Evolutionary conservation across 2,797 vertebrate genomes (phyloP).

Genomic region (Pseudochaenichthys georgianus): DNA sequence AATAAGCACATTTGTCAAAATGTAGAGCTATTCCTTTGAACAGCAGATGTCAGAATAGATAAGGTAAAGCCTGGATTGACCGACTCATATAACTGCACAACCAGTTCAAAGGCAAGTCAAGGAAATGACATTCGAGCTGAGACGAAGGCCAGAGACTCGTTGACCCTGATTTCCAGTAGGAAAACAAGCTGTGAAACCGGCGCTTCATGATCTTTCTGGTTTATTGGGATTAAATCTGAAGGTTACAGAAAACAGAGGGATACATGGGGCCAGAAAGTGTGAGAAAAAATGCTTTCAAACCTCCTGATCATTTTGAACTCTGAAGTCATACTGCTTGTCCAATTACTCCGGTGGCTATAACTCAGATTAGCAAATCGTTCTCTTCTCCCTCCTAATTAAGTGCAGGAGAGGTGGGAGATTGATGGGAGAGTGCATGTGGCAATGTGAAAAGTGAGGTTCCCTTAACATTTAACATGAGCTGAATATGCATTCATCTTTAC

Average conservation of each 20-base stretch:
- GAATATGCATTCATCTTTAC: constrained; percentile 37
- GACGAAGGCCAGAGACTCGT: constrained; percentile 29
- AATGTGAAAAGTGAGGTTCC: constrained; percentile 22
- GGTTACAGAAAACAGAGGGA: constrained; percentile 35
- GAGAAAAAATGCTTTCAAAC: constrained; percentile 12
- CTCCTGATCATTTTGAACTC: constrained; percentile 8
- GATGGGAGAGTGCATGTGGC: constrained; percentile 9
- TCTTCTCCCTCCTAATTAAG: constrained; percentile 15
- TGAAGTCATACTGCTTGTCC: constrained; percentile 4
- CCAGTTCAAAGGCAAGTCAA: constrained; percentile 9
- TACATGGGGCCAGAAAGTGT: constrained; percentile 4
- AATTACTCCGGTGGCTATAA: constrained; percentile 2
- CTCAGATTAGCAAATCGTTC: constrained; percentile 23
- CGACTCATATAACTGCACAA: constrained; percentile 2
- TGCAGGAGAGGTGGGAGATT: constrained; percentile 27
- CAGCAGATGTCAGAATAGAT: constrained; percentile 4
- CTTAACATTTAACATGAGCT: constrained; percentile 19
- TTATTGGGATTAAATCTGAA: constrained; percentile 41
- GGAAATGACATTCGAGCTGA: constrained; percentile 20
- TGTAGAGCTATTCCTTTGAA: background rate
- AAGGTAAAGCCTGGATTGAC: constrained; percentile 7
- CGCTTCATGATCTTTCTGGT: constrained; percentile 34
- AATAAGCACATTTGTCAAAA: background rate
- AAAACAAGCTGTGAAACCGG: constrained; percentile 49
- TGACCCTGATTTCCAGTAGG: constrained; percentile 54